Percentiles rank a stretch among this genome's conserved stretches.
These are phyloP conservation scores for Epizoanthus fatuus DNA, from an alignment of 92 coral and sea anemone species.

Conservation along the genomic window DNA sequence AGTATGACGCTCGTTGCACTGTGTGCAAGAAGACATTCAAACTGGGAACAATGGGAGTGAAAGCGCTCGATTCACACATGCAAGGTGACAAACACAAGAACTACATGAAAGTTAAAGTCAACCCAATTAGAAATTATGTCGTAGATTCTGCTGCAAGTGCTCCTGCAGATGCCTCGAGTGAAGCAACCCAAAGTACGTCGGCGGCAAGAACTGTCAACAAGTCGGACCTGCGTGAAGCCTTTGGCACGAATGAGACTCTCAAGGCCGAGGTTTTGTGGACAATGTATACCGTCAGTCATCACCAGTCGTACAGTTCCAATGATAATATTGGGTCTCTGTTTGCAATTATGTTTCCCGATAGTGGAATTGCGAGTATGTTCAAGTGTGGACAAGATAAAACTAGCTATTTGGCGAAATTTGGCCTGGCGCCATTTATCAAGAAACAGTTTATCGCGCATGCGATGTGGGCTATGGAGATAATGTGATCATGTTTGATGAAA, in stretches of 20 bases:
- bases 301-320: constrained; percentile 23
- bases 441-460: constrained; percentile 9
- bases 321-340: constrained; percentile 16
- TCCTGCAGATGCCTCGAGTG: too few relatives aligned
- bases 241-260: constrained; percentile 7
- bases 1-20: too few relatives aligned
- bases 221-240: constrained; percentile 11
- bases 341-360: constrained; percentile 16
- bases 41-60: too few relatives aligned
- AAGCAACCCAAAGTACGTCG: too few relatives aligned
- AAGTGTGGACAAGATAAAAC: constrained; percentile 15
- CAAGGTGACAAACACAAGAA: too few relatives aligned
- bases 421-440: constrained; percentile 23
- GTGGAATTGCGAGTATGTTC: constrained; percentile 19
- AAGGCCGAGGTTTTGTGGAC: constrained; percentile 15
- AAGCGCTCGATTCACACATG: too few relatives aligned
- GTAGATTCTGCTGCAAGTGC: too few relatives aligned
- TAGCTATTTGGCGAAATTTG: constrained; percentile 17
- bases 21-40: too few relatives aligned
- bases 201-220: too few relatives aligned
- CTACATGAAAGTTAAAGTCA: too few relatives aligned
- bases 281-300: background rate
- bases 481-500: constrained; percentile 46
- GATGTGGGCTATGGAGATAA: constrained; percentile 26
- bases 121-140: too few relatives aligned